phyloP scores from a whole-genome alignment of 1,140 invertebrate species.

The Drosophila arizonae region DNA sequence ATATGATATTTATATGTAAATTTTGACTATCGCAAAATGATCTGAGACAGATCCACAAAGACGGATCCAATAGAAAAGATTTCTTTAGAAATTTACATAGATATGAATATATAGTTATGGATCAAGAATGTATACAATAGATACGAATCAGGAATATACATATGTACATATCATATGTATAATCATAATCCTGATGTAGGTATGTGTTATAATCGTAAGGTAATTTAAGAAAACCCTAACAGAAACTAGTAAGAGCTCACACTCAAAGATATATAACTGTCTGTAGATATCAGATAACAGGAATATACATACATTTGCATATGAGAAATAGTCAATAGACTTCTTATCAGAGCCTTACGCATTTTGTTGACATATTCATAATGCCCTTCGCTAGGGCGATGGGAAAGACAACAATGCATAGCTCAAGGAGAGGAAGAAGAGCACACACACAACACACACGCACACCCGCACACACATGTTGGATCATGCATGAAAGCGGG shows the following conservation, averaged over 20 bases:
- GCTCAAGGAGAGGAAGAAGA: conserved; percentile 5
- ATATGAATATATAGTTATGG: too few species aligned
- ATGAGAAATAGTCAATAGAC: not conserved
- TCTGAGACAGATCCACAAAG: too few species aligned
- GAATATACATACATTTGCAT: not conserved
- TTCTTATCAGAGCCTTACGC: not conserved
- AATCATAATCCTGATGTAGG: too few species aligned
- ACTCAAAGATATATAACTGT: too few species aligned
- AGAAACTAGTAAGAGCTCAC: not conserved
- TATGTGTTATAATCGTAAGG: not conserved
- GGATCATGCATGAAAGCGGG: conserved; percentile 48
- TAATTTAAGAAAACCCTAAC: not conserved
- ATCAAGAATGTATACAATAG: too few species aligned
- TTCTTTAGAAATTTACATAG: too few species aligned
- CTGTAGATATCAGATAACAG: not conserved
- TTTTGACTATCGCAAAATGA: too few species aligned
- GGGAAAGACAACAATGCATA: conserved; percentile 12
- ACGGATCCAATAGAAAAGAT: too few species aligned
- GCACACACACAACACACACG: conserved; percentile 6
- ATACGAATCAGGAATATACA: too few species aligned
- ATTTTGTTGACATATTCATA: not conserved
- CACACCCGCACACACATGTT: conserved; percentile 39
- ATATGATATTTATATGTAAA: too few species aligned
- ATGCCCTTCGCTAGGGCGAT: not conserved
- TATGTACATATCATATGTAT: too few species aligned